phyloP scores from a whole-genome alignment of 1,140 invertebrate genomes.

The Chironomus striatipennis region DNA sequence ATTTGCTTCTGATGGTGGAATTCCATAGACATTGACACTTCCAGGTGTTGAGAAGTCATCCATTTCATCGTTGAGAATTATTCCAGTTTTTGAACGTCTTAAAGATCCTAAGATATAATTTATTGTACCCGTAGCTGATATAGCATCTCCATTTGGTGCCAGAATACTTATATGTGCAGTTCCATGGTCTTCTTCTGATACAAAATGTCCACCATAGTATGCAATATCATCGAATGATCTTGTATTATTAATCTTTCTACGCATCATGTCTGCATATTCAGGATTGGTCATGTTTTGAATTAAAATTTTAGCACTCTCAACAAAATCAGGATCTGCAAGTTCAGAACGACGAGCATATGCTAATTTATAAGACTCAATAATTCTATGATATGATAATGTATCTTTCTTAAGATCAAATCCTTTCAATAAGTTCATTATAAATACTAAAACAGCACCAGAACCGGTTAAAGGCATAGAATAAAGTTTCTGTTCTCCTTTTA shows the following conservation, averaged over 20 bases:
- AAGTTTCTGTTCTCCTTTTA: conserved; percentile 47
- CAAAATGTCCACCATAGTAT: conserved; percentile 61
- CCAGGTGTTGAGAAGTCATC: conserved; percentile 88
- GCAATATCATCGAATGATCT: conserved; percentile 55
- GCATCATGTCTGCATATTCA: conserved; percentile 51
- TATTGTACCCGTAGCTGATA: conserved; percentile 85
- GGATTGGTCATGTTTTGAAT: conserved; percentile 15
- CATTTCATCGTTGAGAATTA: conserved; percentile 91
- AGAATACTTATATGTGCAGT: conserved; percentile 87
- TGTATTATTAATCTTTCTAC: conserved; percentile 54
- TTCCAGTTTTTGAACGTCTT: conserved; percentile 69
- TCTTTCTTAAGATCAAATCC: conserved; percentile 49
- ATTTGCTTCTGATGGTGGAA: conserved; percentile 73
- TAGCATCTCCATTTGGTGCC: conserved; percentile 80
- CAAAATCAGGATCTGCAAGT: conserved; percentile 65
- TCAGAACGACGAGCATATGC: conserved; percentile 74
- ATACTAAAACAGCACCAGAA: conserved; percentile 62
- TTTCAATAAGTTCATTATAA: conserved; percentile 73
- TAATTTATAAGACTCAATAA: conserved; percentile 85
- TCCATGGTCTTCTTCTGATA: conserved; percentile 61
- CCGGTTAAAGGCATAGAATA: conserved; percentile 68
- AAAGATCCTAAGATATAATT: conserved; percentile 72
- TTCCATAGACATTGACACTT: conserved; percentile 65
- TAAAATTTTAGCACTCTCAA: conserved; percentile 25
- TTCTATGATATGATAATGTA: conserved; percentile 58